Evolutionary conservation across 2,797 vertebrate genomes (phyloP).

Genomic region (Darevskia mixta): DNA sequence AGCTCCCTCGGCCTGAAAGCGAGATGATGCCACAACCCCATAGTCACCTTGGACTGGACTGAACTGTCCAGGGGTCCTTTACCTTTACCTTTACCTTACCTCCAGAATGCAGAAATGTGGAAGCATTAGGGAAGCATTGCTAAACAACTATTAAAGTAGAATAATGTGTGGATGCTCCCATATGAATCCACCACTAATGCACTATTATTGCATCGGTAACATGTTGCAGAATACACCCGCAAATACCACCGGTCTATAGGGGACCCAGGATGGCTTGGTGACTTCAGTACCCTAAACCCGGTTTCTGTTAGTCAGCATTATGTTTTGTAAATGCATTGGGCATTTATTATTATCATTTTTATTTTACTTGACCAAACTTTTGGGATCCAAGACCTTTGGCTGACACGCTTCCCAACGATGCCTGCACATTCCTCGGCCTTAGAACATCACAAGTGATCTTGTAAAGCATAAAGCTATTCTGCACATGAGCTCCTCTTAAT

Average conservation of each 20-base stretch:
- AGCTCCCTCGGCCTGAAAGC: no score
- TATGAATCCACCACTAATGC: no score
- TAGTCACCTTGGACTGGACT: no score
- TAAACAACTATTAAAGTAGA: no score
- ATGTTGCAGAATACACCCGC: neutral
- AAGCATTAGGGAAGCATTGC: no score
- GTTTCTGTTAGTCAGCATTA: slow-evolving; percentile 56
- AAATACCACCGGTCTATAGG: neutral
- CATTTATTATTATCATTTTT: slow-evolving; percentile 41
- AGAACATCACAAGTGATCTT: slow-evolving; percentile 30
- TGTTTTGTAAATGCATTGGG: slow-evolving; percentile 53
- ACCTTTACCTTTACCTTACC: no score
- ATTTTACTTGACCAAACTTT: slow-evolving; percentile 48
- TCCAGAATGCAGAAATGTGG: no score
- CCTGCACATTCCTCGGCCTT: slow-evolving; percentile 19
- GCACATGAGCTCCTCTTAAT: slow-evolving; percentile 11
- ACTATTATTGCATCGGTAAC: neutral
- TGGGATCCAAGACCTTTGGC: slow-evolving; percentile 41
- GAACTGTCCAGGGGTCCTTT: no score
- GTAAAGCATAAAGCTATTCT: slow-evolving; percentile 43
- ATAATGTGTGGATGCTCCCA: no score
- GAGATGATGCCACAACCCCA: no score
- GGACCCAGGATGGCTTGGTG: slow-evolving; percentile 15
- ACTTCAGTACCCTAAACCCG: slow-evolving; percentile 55
- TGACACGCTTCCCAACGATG: slow-evolving; percentile 44